Conservation (phyloP, 2,888 invertebrate genomes). For the Adelognathus sp. region DNA sequence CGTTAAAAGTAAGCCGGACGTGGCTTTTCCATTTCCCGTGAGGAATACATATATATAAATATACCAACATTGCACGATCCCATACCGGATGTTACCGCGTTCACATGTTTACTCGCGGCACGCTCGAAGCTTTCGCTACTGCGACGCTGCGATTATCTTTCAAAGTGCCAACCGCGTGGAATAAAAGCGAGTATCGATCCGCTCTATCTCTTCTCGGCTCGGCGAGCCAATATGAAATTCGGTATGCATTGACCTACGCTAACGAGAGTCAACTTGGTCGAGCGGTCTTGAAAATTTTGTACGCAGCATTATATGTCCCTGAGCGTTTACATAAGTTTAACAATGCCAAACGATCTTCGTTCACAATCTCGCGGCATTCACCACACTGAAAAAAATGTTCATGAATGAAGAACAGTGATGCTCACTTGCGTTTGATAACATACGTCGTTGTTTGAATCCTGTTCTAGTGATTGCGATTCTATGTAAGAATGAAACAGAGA, state of each 20-base stretch:
- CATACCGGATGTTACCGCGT: neutral
- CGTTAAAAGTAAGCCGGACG: neutral
- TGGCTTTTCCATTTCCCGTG: neutral
- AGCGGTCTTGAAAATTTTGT: neutral
- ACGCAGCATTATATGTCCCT: no score
- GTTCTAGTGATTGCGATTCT: no score
- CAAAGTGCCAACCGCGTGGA: neutral
- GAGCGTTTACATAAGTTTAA: no score
- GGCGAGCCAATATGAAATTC: neutral
- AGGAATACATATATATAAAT: no score
- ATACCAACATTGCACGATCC: neutral
- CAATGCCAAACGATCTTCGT: no score
- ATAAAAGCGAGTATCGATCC: constrained; percentile 26
- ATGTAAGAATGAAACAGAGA: no score
- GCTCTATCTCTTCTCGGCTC: neutral
- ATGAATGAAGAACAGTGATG: no score
- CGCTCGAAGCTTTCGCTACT: constrained; percentile 21
- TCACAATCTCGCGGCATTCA: no score
- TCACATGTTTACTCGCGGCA: neutral
- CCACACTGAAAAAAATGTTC: no score
- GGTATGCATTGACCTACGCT: constrained; percentile 19
- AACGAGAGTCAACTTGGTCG: constrained; percentile 28
- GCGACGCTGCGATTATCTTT: constrained; percentile 6
- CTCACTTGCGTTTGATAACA: no score
- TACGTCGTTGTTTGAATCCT: no score